phyloP scores from a whole-genome alignment of 2,888 invertebrate species.

The Acrobasis repandana region DNA sequence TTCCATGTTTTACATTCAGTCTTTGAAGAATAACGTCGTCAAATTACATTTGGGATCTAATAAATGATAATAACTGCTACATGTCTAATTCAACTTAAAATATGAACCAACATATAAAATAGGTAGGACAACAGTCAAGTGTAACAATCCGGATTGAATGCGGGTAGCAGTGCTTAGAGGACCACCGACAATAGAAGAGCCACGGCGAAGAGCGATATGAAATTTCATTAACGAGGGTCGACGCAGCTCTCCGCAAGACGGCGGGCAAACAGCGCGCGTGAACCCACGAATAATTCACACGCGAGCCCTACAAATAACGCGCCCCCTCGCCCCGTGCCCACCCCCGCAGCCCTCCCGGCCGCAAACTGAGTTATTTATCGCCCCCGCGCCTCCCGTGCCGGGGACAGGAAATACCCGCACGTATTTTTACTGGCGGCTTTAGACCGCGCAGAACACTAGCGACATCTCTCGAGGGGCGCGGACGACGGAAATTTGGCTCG shows the following conservation, averaged over 20 bases:
- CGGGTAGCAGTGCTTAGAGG: conserved; percentile 50
- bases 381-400: conserved; percentile 57
- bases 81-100: conserved; percentile 37
- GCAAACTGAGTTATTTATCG: conserved; percentile 81
- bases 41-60: too few relatives aligned
- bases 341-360: conserved; percentile 43
- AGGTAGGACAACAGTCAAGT: conserved; percentile 54
- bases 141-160: conserved; percentile 67
- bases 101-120: conserved; percentile 45
- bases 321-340: conserved; percentile 42
- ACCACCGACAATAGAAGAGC: conserved; percentile 56
- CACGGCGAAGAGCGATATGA: conserved; percentile 68
- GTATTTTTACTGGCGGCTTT: conserved; percentile 74
- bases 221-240: conserved; percentile 80
- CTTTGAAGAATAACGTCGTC: too few relatives aligned
- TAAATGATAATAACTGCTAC: conserved; percentile 22
- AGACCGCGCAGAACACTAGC: conserved; percentile 53
- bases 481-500: conserved; percentile 36
- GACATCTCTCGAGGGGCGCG: conserved; percentile 67
- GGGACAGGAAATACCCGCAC: conserved; percentile 78
- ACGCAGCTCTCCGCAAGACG: conserved; percentile 67
- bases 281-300: conserved; percentile 83
- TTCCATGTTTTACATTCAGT: too few relatives aligned
- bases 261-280: conserved; percentile 77
- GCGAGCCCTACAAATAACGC: conserved; percentile 81